A percentile compares a stretch with the other conserved stretches of the same genome.
Conservation (phyloP, 2,113 vertebrate species). For the Poecilia latipinna region DNA sequence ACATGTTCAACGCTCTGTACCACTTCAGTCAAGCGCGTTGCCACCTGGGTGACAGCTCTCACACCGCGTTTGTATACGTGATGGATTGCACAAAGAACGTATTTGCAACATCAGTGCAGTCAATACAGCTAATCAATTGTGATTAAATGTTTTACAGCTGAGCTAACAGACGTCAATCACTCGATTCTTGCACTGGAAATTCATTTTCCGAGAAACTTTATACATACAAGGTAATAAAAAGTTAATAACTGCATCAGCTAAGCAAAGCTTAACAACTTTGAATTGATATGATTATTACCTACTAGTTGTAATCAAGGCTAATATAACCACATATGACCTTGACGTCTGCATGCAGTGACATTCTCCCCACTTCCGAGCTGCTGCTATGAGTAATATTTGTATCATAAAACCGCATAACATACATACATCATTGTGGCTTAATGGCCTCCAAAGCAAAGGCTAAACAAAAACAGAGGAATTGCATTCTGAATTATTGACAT, state of each 20-base stretch:
- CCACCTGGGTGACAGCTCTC: not conserved
- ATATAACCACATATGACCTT: not conserved
- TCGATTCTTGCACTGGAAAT: too few relatives aligned
- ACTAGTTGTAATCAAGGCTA: not conserved
- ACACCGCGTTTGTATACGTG: not conserved
- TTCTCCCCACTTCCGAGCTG: not conserved
- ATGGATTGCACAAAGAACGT: not conserved
- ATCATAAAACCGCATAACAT: slow-evolving; percentile 2
- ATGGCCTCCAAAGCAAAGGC: slow-evolving; percentile 43
- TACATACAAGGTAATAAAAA: not conserved
- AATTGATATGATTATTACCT: not conserved
- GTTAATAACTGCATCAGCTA: not conserved
- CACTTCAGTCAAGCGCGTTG: not conserved
- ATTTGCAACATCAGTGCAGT: not conserved
- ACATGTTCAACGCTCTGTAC: not conserved
- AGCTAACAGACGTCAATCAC: too few relatives aligned
- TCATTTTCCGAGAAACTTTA: not conserved
- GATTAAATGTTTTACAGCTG: too few relatives aligned
- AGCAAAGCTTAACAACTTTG: not conserved
- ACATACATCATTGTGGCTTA: slow-evolving; percentile 24
- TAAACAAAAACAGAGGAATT: slow-evolving; percentile 41
- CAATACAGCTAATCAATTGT: not conserved
- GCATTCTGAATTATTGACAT: slow-evolving; percentile 60
- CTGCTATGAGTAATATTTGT: slow-evolving; percentile 7
- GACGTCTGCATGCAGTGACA: not conserved